Conservation (phyloP, 2,113 vertebrate species). For the Fukomys damarensis region DNA sequence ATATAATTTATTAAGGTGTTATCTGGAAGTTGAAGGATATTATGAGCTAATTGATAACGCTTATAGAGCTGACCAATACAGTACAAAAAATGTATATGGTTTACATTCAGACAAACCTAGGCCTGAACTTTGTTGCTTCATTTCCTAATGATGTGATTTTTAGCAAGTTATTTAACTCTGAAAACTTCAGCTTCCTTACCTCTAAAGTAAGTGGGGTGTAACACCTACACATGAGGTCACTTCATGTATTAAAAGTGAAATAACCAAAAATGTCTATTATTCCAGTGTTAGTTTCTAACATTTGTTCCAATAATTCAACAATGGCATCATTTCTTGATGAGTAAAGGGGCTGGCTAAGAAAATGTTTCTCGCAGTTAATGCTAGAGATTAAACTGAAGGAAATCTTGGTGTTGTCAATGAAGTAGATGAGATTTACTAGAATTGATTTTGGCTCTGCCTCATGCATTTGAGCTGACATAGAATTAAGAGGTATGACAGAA, state of each 20-base stretch:
- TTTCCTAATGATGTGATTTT: neutral
- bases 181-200: neutral
- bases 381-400: conserved; percentile 13
- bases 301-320: neutral
- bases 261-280: neutral
- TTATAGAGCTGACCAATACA: neutral
- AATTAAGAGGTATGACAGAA: neutral
- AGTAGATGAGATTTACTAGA: conserved; percentile 26
- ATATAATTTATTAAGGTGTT: neutral
- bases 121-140: neutral
- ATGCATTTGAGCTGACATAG: neutral
- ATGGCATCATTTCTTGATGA: neutral
- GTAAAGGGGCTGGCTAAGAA: neutral
- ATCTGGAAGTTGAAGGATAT: neutral
- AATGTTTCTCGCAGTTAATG: conserved; percentile 23
- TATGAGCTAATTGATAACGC: neutral
- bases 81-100: neutral
- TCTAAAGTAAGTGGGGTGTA: neutral
- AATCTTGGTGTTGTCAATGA: neutral
- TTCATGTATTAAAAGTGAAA: neutral
- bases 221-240: neutral
- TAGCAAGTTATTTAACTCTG: neutral
- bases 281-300: neutral
- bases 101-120: neutral
- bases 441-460: neutral